Conservation (phyloP, 92 coral and sea anemone species). For the Parazoanthus darwini region DNA sequence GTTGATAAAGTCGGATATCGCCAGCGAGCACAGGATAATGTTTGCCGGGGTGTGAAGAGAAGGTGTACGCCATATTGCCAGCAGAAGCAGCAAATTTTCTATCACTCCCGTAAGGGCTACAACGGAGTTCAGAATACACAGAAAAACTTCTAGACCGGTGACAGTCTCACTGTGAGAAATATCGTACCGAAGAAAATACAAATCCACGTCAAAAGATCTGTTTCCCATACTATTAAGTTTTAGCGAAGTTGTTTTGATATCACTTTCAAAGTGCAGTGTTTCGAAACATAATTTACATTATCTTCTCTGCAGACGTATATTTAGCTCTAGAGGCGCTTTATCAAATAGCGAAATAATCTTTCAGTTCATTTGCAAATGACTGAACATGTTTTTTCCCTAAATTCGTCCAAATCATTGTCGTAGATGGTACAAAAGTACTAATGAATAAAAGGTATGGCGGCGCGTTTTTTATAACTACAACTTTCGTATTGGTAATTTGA, state of each 20-base stretch:
- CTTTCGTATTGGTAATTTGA: too few relatives aligned
- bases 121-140: constrained; percentile 18
- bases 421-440: too few relatives aligned
- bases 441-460: too few relatives aligned
- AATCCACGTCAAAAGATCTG: constrained; percentile 16
- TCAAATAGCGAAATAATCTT: background rate
- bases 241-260: background rate
- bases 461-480: too few relatives aligned
- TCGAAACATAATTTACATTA: too few relatives aligned
- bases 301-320: background rate
- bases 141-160: background rate
- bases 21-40: constrained; percentile 20
- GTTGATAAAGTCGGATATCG: constrained; percentile 19
- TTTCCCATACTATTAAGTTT: background rate
- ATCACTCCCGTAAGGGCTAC: background rate
- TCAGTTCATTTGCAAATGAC: too few relatives aligned
- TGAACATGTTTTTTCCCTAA: too few relatives aligned
- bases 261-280: background rate
- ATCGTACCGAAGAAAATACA: constrained; percentile 13
- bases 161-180: background rate
- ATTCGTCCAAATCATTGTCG: too few relatives aligned
- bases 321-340: too few relatives aligned
- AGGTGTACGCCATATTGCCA: constrained; percentile 13
- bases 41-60: constrained; percentile 16
- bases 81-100: background rate